These are phyloP conservation scores for Hydriomena furcata DNA, from an alignment of 2,888 invertebrate genomes.

Conservation along the genomic window DNA sequence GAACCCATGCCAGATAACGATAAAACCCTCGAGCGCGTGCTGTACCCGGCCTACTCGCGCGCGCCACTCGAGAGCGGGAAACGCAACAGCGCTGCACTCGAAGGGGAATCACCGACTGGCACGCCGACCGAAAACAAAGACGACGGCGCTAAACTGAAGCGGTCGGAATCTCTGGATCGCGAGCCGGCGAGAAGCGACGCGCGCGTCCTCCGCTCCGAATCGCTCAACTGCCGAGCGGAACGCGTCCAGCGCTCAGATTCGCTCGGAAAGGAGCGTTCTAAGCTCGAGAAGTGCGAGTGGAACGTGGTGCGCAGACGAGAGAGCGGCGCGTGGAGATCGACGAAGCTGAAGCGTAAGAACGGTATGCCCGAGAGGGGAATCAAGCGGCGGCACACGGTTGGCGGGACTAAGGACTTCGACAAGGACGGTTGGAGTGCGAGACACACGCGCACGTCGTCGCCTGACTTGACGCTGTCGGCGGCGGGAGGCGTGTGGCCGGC, in stretches of 20 bases:
- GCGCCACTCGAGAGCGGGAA: slow-evolving; percentile 47
- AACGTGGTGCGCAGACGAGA: slow-evolving; percentile 87
- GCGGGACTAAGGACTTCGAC: slow-evolving; percentile 94
- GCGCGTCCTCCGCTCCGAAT: slow-evolving; percentile 85
- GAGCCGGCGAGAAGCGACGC: slow-evolving; percentile 68
- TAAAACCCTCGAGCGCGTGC: slow-evolving; percentile 45
- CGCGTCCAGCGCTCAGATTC: slow-evolving; percentile 46
- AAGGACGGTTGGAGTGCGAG: slow-evolving; percentile 85
- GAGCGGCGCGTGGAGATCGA: slow-evolving; percentile 78
- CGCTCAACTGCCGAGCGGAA: slow-evolving; percentile 79
- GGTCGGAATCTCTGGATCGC: slow-evolving; percentile 86
- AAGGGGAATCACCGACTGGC: slow-evolving; percentile 27
- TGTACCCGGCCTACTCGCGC: slow-evolving; percentile 39
- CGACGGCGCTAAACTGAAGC: slow-evolving; percentile 66
- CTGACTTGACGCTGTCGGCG: slow-evolving; percentile 78
- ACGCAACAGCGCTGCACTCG: slow-evolving; percentile 54
- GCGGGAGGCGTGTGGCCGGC: slow-evolving; percentile 60
- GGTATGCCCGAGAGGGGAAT: slow-evolving; percentile 92
- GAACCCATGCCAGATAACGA: slow-evolving; percentile 73
- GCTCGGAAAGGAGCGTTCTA: slow-evolving; percentile 69
- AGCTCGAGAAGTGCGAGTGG: slow-evolving; percentile 88
- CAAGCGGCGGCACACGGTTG: slow-evolving; percentile 95
- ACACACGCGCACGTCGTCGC: slow-evolving; percentile 84
- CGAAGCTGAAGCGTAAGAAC: slow-evolving; percentile 89
- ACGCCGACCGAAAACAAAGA: slow-evolving; percentile 34